Evolutionary conservation across 2,113 vertebrate species (phyloP).

Genomic region (Nesogale talazaci): DNA sequence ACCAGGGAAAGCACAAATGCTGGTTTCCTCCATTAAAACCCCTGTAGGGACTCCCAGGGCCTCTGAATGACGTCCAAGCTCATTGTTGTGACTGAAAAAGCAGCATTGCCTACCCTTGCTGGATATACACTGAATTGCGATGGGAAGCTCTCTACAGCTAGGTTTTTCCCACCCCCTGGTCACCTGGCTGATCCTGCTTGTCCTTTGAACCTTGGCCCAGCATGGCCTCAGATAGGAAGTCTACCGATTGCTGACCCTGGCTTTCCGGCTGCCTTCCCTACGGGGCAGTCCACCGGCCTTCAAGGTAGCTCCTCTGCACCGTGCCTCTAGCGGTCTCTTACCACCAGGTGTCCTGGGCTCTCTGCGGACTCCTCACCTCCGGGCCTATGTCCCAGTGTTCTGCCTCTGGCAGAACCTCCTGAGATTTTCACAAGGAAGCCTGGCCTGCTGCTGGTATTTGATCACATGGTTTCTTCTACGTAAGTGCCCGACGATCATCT

Average conservation of each 20-base stretch:
- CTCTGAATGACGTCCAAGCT: not conserved
- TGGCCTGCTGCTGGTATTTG: conserved; percentile 36
- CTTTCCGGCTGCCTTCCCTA: not conserved
- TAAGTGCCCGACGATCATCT: conserved; percentile 14
- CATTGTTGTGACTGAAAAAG: not conserved
- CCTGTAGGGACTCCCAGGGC: not conserved
- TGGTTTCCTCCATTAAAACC: not conserved
- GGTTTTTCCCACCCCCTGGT: not conserved
- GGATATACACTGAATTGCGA: fast-evolving
- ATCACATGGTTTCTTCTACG: not conserved
- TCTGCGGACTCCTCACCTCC: not conserved
- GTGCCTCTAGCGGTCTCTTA: not conserved
- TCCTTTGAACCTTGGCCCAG: not conserved
- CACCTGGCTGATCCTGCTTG: not conserved
- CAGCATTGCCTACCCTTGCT: not conserved
- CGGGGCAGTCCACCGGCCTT: not conserved
- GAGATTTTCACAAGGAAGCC: not conserved
- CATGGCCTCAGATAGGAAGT: not conserved
- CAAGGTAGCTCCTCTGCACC: not conserved
- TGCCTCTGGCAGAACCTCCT: not conserved
- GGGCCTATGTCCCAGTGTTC: not conserved
- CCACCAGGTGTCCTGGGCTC: not conserved
- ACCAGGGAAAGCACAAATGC: not conserved
- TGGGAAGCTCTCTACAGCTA: not conserved
- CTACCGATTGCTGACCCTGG: not conserved